phyloP scores from a whole-genome alignment of 1,140 invertebrate genomes.

The Drosophila bocqueti region DNA sequence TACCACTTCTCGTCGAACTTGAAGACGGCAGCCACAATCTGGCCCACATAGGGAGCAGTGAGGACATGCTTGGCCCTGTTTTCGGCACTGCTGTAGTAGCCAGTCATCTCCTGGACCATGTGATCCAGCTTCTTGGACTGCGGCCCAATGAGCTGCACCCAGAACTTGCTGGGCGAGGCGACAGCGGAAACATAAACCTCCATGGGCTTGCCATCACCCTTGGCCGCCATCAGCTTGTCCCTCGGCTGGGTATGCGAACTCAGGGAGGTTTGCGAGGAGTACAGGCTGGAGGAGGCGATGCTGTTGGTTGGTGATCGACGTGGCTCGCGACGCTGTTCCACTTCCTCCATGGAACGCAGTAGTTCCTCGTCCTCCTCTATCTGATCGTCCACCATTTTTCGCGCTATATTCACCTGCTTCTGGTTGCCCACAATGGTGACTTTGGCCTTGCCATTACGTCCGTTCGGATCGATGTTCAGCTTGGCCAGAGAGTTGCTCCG shows the following conservation, averaged over 20 bases:
- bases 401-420: conserved; percentile 87
- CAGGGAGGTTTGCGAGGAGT: conserved; percentile 80
- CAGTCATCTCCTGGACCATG: conserved; percentile 91
- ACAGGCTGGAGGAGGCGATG: conserved; percentile 61
- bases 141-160: conserved; percentile 92
- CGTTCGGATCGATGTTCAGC: conserved; percentile 71
- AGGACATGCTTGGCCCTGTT: conserved; percentile 88
- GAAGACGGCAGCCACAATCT: conserved; percentile 92
- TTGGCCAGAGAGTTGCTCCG: conserved; percentile 85
- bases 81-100: conserved; percentile 89
- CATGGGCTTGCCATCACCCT: conserved; percentile 87
- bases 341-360: conserved; percentile 85
- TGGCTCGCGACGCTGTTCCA: conserved; percentile 86
- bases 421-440: conserved; percentile 87
- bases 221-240: conserved; percentile 81
- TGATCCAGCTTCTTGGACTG: conserved; percentile 90
- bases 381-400: conserved; percentile 87
- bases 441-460: conserved; percentile 77
- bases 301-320: conserved; percentile 84
- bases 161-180: conserved; percentile 92
- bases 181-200: conserved; percentile 94
- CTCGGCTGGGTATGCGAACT: conserved; percentile 68
- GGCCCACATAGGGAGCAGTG: conserved; percentile 87
- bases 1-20: conserved; percentile 91
- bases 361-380: conserved; percentile 86